A percentile compares a stretch with the other conserved stretches of the same genome.
phyloP scores from a whole-genome alignment of 2,797 vertebrate genomes.

The Sylvilagus floridanus region DNA sequence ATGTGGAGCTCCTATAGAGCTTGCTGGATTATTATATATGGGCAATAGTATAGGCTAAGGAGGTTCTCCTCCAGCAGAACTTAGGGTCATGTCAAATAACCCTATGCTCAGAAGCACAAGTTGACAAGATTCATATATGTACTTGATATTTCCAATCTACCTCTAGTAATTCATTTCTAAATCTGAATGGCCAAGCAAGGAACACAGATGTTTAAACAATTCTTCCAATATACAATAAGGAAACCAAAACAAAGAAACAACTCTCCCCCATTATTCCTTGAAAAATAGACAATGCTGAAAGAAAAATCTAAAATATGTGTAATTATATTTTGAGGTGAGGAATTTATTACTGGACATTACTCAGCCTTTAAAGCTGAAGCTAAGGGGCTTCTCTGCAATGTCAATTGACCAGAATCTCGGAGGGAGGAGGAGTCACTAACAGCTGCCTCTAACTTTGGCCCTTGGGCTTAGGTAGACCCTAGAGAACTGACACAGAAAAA shows the following conservation, averaged over 20 bases:
- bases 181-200: neutral
- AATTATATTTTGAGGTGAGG: neutral
- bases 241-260: neutral
- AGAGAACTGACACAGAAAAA: neutral
- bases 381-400: neutral
- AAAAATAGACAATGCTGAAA: neutral
- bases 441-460: neutral
- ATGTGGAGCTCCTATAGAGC: neutral
- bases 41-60: neutral
- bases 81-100: neutral
- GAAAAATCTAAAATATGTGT: neutral
- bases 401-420: neutral
- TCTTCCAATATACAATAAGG: neutral
- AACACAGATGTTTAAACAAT: neutral
- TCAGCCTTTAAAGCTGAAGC: neutral
- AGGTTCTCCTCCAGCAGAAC: neutral
- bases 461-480: neutral
- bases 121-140: neutral
- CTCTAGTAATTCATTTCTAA: constrained; percentile 1
- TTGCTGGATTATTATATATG: neutral
- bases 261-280: too few species aligned
- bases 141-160: neutral
- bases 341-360: neutral
- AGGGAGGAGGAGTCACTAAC: neutral
- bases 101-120: neutral